Evolutionary conservation across 1,140 invertebrate species (phyloP).

Genomic region (Arctopsyche grandis): DNA sequence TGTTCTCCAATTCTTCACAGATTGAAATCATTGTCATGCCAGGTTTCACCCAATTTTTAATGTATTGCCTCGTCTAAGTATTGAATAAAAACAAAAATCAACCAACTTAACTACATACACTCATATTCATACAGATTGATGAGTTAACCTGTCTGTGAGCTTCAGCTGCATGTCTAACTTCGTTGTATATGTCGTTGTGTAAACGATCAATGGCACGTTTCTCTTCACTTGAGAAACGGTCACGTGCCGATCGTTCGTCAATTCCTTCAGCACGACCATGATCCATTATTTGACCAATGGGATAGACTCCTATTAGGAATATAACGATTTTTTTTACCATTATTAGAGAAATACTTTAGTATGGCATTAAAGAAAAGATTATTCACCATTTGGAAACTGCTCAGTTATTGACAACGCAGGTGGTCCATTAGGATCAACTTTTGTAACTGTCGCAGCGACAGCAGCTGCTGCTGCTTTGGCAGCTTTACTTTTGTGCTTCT

Average conservation of each 20-base stretch:
- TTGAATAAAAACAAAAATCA: conserved; percentile 37
- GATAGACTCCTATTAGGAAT: conserved; percentile 72
- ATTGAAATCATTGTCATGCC: conserved; percentile 99
- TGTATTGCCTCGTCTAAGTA: conserved; percentile 86
- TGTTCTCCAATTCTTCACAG: conserved; percentile 95
- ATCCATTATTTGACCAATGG: conserved; percentile 83
- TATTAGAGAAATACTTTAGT: conserved; percentile 1
- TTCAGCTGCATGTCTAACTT: conserved; percentile 95
- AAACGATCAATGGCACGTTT: conserved; percentile 84
- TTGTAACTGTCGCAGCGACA: neutral
- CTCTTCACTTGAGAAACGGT: conserved; percentile 91
- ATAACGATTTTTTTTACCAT: conserved; percentile 1
- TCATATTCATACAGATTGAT: too few relatives aligned
- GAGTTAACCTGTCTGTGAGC: conserved; percentile 85
- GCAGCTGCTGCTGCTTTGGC: conserved; percentile 54
- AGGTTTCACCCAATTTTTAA: conserved; percentile 92
- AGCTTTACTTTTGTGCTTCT: conserved; percentile 68
- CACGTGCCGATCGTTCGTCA: conserved; percentile 86
- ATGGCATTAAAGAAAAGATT: neutral
- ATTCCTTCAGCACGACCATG: conserved; percentile 74
- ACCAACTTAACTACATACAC: too few relatives aligned
- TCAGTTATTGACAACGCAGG: conserved; percentile 88
- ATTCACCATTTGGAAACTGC: conserved; percentile 80
- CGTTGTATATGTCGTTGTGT: conserved; percentile 92
- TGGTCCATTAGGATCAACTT: conserved; percentile 79